phyloP scores from a whole-genome alignment of 2,797 vertebrate species.

The Smutsia gigantea region DNA sequence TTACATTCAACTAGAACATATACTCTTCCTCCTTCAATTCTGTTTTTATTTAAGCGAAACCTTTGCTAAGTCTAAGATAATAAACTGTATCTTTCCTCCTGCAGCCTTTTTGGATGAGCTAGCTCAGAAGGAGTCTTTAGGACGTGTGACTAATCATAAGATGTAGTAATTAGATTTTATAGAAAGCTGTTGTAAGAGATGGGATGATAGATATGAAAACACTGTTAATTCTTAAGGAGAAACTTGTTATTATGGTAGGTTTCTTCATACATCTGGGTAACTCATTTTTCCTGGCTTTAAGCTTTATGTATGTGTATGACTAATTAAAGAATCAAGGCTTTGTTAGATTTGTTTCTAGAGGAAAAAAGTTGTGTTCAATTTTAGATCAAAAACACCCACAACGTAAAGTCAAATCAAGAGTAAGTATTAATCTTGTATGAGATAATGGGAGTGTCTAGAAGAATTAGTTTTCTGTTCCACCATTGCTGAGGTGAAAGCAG shows the following conservation, averaged over 20 bases:
- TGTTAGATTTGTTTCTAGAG: background rate
- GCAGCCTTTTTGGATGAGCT: background rate
- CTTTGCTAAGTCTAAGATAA: background rate
- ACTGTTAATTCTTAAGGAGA: background rate
- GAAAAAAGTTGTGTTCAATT: background rate
- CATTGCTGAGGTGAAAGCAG: background rate
- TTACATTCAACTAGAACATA: background rate
- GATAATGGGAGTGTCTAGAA: background rate
- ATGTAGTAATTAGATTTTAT: slow-evolving; percentile 22
- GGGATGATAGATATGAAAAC: background rate
- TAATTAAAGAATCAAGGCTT: background rate
- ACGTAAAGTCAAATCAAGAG: background rate
- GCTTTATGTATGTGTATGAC: background rate
- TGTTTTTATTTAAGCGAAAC: background rate
- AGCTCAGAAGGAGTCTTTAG: background rate
- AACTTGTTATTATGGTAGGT: background rate
- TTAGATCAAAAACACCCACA: background rate
- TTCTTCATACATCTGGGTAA: background rate
- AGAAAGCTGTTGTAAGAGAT: slow-evolving; percentile 7
- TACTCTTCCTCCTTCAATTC: background rate
- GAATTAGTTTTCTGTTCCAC: background rate
- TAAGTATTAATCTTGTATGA: background rate
- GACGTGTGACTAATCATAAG: background rate
- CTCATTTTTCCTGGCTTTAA: background rate
- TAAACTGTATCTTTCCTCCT: background rate